Evolutionary conservation across 2,113 vertebrate species (phyloP).

Genomic region (Chamaea fasciata): DNA sequence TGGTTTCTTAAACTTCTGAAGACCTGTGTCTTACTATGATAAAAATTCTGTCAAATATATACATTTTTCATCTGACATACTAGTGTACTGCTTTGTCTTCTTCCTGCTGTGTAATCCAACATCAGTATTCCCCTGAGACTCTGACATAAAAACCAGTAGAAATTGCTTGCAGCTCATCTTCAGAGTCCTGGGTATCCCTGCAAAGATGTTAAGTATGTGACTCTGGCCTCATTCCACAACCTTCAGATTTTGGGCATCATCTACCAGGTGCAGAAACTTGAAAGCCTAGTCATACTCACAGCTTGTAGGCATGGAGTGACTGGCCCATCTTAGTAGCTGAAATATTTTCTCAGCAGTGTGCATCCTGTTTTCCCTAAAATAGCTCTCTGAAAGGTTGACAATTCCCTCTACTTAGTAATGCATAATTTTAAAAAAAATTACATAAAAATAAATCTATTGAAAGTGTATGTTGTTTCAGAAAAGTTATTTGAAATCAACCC

Average conservation of each 20-base stretch:
- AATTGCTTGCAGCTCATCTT: background rate
- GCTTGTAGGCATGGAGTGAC: background rate
- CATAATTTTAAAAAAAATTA: background rate
- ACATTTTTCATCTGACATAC: background rate
- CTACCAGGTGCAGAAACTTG: background rate
- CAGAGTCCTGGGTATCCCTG: background rate
- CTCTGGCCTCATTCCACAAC: background rate
- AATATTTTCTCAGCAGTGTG: background rate
- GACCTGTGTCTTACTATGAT: background rate
- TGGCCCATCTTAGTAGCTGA: background rate
- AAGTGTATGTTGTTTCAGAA: background rate
- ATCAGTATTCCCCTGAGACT: background rate
- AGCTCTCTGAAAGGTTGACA: background rate
- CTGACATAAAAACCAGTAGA: background rate
- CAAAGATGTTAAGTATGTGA: background rate
- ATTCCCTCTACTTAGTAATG: background rate
- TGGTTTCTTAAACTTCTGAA: background rate
- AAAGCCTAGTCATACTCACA: background rate
- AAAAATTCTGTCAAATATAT: background rate
- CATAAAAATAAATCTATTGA: background rate
- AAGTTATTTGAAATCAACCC: background rate
- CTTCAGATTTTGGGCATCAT: background rate
- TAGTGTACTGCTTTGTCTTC: background rate
- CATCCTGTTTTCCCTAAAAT: background rate
- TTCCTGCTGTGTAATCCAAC: background rate